phyloP scores from a whole-genome alignment of 2,888 invertebrate species.

The Prionchulus punctatus region DNA sequence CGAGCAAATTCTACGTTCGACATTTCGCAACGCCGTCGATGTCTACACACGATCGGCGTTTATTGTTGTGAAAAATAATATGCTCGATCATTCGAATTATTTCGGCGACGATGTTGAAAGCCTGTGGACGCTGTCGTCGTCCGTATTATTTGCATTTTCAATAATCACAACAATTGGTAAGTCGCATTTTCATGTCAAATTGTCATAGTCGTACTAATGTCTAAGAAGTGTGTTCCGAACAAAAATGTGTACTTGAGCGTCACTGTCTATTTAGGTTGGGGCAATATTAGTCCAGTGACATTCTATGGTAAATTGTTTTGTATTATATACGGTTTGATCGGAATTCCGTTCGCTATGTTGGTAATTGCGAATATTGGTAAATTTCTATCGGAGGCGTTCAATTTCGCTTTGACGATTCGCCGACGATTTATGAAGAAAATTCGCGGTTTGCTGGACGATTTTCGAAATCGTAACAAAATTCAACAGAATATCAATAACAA shows the following conservation, averaged over 20 bases:
- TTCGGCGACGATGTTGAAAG: not conserved
- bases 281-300: not conserved
- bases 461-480: not conserved
- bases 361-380: slow-evolving; percentile 1
- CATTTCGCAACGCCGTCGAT: not conserved
- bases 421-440: not conserved
- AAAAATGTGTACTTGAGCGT: not conserved
- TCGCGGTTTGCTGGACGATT: not conserved
- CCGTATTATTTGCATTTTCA: slow-evolving; percentile 1
- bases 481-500: no score
- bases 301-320: not conserved
- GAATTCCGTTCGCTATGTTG: slow-evolving; percentile 3
- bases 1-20: not conserved
- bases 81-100: not conserved
- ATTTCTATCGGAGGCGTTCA: not conserved
- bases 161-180: slow-evolving; percentile 1
- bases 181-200: not conserved
- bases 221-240: not conserved
- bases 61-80: not conserved
- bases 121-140: not conserved
- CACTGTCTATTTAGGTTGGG: not conserved
- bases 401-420: not conserved
- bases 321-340: not conserved
- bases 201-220: not conserved
- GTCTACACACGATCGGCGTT: not conserved